Conservation (phyloP, 2,797 vertebrate species). For the Mycteria americana region DNA sequence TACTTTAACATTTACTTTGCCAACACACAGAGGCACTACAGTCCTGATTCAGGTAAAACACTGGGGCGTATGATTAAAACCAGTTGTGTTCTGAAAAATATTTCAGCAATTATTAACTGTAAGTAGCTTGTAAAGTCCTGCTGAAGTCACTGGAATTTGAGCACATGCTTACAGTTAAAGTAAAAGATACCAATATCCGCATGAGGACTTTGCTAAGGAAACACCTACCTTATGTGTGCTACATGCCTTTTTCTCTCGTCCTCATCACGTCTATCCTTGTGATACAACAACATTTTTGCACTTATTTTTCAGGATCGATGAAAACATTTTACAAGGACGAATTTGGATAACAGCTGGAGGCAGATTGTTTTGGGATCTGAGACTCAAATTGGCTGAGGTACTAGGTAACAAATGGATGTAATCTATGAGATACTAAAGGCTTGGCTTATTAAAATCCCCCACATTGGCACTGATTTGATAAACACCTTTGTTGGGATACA, state of each 20-base stretch:
- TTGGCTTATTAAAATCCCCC: slow-evolving; percentile 37
- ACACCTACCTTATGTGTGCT: not conserved
- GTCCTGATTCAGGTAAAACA: not conserved
- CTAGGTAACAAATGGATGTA: slow-evolving; percentile 42
- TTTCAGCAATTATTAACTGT: not conserved
- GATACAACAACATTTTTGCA: not conserved
- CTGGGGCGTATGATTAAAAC: not conserved
- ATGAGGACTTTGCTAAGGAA: not conserved
- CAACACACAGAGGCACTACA: not conserved
- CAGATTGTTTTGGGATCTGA: slow-evolving; percentile 44
- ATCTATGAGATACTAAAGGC: not conserved
- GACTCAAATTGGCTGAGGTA: slow-evolving; percentile 31
- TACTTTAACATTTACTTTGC: not conserved
- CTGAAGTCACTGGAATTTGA: not conserved
- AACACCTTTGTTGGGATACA: not conserved
- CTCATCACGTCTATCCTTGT: not conserved
- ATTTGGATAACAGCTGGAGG: slow-evolving; percentile 58
- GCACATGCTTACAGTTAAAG: not conserved
- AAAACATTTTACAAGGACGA: slow-evolving; percentile 35
- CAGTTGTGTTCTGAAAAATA: not conserved
- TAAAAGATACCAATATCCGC: not conserved
- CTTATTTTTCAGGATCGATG: not conserved
- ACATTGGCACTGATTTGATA: not conserved
- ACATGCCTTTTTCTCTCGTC: not conserved
- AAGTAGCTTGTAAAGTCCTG: not conserved